These are phyloP conservation scores for Enteromius anoplus DNA, from an alignment of 2,797 vertebrate genomes.

Conservation along the genomic window DNA sequence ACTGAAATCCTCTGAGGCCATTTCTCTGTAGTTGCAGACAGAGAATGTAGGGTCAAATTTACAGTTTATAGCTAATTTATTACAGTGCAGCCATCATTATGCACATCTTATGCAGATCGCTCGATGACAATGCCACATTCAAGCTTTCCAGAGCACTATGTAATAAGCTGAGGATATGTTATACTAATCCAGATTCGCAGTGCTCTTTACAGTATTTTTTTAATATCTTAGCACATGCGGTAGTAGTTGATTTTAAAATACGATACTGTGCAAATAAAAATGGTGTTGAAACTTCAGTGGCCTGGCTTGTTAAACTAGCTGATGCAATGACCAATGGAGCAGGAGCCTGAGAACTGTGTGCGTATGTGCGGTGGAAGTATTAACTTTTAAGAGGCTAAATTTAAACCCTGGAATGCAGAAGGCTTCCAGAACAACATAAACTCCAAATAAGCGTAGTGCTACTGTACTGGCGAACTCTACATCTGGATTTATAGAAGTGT, in stretches of 20 bases:
- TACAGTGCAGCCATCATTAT: neutral
- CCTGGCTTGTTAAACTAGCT: constrained; percentile 59
- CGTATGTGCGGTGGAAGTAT: constrained; percentile 75
- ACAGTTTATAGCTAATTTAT: neutral
- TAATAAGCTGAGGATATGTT: neutral
- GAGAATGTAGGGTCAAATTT: neutral
- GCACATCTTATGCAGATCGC: neutral
- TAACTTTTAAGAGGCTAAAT: constrained; percentile 83
- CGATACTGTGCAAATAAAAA: constrained; percentile 72
- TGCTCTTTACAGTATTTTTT: constrained; percentile 28
- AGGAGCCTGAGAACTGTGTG: constrained; percentile 70
- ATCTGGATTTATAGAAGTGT: constrained; percentile 49
- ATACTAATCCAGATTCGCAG: constrained; percentile 8
- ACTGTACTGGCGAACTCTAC: constrained; percentile 52
- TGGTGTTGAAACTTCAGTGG: constrained; percentile 71
- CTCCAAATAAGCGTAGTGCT: constrained; percentile 77
- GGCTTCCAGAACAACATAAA: constrained; percentile 79
- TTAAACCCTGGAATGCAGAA: constrained; percentile 78
- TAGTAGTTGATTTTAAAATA: constrained; percentile 64
- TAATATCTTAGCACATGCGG: constrained; percentile 56
- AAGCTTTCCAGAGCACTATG: neutral
- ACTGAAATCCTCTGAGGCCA: neutral
- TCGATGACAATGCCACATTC: neutral
- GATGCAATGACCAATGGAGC: constrained; percentile 61
- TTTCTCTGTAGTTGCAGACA: neutral